A percentile compares a stretch with the other conserved stretches of the same genome.
Conservation (phyloP, 1,140 invertebrate species). For the Drosophila erecta region DNA sequence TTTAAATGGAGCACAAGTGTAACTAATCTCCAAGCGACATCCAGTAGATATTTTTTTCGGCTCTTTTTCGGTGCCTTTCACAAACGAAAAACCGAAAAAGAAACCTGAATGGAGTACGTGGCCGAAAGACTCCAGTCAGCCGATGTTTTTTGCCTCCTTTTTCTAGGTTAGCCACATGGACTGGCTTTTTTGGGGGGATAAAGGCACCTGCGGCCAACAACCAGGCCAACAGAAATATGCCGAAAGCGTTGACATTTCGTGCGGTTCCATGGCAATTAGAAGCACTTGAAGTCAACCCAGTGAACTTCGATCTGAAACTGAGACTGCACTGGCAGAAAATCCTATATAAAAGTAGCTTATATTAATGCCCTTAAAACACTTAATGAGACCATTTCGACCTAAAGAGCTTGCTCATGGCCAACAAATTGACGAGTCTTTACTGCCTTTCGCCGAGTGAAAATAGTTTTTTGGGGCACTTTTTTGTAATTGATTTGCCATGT, state of each 20-base stretch:
- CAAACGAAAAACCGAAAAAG: slow-evolving; percentile 41
- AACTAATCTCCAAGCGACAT: slow-evolving; percentile 74
- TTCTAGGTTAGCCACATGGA: slow-evolving; percentile 71
- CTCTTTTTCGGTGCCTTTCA: slow-evolving; percentile 67
- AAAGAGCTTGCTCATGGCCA: too few species aligned
- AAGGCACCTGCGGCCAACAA: slow-evolving; percentile 63
- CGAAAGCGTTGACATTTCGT: slow-evolving; percentile 77
- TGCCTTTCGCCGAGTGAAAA: neutral
- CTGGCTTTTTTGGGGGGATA: slow-evolving; percentile 22
- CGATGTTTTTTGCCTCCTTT: slow-evolving; percentile 40
- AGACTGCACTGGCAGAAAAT: slow-evolving; percentile 6
- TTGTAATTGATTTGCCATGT: slow-evolving; percentile 71
- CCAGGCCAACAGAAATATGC: slow-evolving; percentile 59
- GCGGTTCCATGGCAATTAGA: slow-evolving; percentile 72
- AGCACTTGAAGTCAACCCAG: slow-evolving; percentile 60
- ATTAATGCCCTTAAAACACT: too few species aligned
- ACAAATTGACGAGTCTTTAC: too few species aligned
- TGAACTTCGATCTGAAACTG: slow-evolving; percentile 22
- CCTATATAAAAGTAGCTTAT: neutral
- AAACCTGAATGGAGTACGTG: slow-evolving; percentile 62
- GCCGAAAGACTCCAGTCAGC: slow-evolving; percentile 43
- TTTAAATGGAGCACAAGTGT: slow-evolving; percentile 81
- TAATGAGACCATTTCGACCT: neutral
- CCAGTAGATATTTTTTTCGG: slow-evolving; percentile 48
- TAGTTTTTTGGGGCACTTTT: slow-evolving; percentile 31